Evolutionary conservation across 2,797 vertebrate species (phyloP), one percentile per base, ranked within the genome.

Genomic region (Schizopygopsis pylzovi): DNA sequence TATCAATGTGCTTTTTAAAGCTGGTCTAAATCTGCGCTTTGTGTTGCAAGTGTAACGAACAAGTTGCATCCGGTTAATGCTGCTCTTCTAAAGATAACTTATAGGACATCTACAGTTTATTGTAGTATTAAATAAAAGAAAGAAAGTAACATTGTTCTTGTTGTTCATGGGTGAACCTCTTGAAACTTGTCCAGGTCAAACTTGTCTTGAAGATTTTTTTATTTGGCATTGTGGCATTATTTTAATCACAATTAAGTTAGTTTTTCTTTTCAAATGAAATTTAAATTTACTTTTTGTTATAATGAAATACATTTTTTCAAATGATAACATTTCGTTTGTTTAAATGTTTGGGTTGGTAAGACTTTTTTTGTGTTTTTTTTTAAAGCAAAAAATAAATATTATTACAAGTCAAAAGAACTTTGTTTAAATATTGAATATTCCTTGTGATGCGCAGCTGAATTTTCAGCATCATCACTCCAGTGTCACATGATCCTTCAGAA

Each of bases 1-100:
- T 59, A 56, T 20, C 6, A 67, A 54, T 67, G 37, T 71, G 73
- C 63, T 43, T 85, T 77, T 52, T 54, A 79, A 70, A 84, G 77
- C 83, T 56, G 49, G 39, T 41, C n/a, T 33, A 47, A 16, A 75
- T 83, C 63, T 83, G 33, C 0, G 37, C 63, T 68, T 84, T 68
- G 41, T 54, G 9, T 4, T n/a, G 47, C 39, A 39, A 81, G 79
- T 37, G 45, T 52, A 52, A 47, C 79, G 56, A 78, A 70, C 73
- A 56, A 54, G 25, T n/a, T 39, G 65, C 13, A 18, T 85, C 83
- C 39, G 76, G 75, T 70, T 79, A 84, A 67, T 37, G 13, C 25
- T 61, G 49, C 16, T 3, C 45, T 71, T 84, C 33, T 54, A 18
- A 49, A 52, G 63, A 81, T 22, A 45, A 33, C 54, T 22, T 76